Conservation (phyloP, 2,888 invertebrate genomes). For the Allolobophora icterica region DNA sequence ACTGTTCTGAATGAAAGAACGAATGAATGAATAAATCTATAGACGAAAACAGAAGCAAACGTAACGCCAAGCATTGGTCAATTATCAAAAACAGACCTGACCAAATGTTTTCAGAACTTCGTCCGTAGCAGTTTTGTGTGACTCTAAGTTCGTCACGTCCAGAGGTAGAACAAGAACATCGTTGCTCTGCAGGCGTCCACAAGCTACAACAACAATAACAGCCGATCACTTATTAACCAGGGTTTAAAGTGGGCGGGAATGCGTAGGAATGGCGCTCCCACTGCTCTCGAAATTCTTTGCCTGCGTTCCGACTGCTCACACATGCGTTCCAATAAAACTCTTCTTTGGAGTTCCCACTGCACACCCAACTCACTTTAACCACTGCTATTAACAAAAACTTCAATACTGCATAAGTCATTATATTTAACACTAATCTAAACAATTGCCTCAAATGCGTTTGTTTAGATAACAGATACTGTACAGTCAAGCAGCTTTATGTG, state of each 20-base stretch:
- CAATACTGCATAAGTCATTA: neutral
- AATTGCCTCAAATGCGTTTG: no score
- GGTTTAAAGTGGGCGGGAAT: no score
- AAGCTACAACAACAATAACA: conserved; percentile 32
- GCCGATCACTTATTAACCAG: neutral
- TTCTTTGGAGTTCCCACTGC: no score
- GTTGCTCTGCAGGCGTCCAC: conserved; percentile 59
- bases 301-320: no score
- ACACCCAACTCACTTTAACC: no score
- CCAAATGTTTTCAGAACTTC: conserved; percentile 73
- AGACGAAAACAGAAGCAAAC: neutral
- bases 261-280: no score
- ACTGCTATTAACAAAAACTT: no score
- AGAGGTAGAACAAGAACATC: conserved; percentile 76
- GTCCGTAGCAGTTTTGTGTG: conserved; percentile 72
- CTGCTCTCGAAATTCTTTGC: no score
- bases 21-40: neutral
- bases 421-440: neutral
- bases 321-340: no score
- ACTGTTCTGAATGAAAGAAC: neutral
- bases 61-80: neutral
- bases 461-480: neutral
- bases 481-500: neutral
- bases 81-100: conserved; percentile 59
- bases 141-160: conserved; percentile 72